Evolutionary conservation across 1,140 invertebrate genomes (phyloP).

Genomic region (Muscidifurax raptorellus): DNA sequence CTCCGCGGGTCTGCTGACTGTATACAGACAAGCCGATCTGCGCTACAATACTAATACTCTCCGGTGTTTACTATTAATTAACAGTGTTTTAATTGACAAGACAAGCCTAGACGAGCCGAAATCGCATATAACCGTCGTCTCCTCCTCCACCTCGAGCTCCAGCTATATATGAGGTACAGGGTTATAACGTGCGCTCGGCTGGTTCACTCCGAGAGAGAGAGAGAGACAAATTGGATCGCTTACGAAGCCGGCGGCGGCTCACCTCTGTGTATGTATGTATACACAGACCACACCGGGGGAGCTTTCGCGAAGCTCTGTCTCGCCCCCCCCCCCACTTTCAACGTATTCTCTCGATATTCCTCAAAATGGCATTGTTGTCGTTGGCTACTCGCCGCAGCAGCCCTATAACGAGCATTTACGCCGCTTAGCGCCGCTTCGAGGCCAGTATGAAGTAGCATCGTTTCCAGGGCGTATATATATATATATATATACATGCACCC

Average conservation of each 20-base stretch:
- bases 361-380: slow-evolving; percentile 20
- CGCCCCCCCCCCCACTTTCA: not conserved
- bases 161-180: not conserved
- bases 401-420: slow-evolving; percentile 26
- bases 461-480: no score
- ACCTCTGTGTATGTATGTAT: not conserved
- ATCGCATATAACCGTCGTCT: not conserved
- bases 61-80: slow-evolving; percentile 44
- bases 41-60: not conserved
- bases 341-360: not conserved
- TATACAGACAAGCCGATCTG: not conserved
- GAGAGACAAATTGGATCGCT: slow-evolving; percentile 39
- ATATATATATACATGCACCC: not conserved
- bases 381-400: not conserved
- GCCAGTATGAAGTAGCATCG: not conserved
- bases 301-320: not conserved
- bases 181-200: not conserved
- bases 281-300: not conserved
- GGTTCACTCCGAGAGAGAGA: not conserved
- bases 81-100: slow-evolving; percentile 33
- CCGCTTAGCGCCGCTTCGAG: not conserved
- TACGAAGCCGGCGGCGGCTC: slow-evolving; percentile 19
- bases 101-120: not conserved
- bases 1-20: not conserved
- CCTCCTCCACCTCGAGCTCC: not conserved